Conservation (phyloP, 2,797 vertebrate genomes). For the Pangasius larnaudii region DNA sequence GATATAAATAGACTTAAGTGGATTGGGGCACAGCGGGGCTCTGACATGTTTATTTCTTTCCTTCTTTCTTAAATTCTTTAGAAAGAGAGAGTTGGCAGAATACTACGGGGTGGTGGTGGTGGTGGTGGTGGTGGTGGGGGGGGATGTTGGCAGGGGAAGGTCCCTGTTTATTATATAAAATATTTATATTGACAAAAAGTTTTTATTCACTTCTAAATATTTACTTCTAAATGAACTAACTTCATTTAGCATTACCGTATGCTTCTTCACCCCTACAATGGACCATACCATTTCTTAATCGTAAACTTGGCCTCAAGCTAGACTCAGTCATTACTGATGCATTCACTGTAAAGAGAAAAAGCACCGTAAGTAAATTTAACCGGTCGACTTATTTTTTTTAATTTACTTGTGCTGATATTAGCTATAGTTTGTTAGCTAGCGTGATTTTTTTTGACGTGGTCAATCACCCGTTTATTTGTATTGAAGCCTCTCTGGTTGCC, state of each 20-base stretch:
- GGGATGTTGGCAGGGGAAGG: too few species aligned
- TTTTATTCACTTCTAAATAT: background rate
- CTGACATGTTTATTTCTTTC: background rate
- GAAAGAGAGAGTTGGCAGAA: background rate
- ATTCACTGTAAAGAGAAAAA: background rate
- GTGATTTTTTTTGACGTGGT: background rate
- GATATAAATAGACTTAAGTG: background rate
- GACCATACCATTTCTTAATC: background rate
- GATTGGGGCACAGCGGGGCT: background rate
- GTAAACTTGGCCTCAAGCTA: background rate
- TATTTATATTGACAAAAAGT: background rate
- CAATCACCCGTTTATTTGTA: too few species aligned
- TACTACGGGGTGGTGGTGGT: background rate
- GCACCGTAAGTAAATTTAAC: background rate
- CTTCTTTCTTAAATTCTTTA: background rate
- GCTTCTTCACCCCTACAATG: background rate
- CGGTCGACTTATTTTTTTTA: background rate
- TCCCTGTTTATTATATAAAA: background rate
- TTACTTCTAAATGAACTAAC: too few species aligned
- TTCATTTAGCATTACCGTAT: background rate
- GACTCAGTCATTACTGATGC: background rate
- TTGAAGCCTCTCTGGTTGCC: too few species aligned
- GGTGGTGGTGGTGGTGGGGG: background rate
- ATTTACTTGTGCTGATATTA: background rate
- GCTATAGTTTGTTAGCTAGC: background rate